Conservation (phyloP, 2,797 vertebrate genomes). For the Cheirogaleus major region DNA sequence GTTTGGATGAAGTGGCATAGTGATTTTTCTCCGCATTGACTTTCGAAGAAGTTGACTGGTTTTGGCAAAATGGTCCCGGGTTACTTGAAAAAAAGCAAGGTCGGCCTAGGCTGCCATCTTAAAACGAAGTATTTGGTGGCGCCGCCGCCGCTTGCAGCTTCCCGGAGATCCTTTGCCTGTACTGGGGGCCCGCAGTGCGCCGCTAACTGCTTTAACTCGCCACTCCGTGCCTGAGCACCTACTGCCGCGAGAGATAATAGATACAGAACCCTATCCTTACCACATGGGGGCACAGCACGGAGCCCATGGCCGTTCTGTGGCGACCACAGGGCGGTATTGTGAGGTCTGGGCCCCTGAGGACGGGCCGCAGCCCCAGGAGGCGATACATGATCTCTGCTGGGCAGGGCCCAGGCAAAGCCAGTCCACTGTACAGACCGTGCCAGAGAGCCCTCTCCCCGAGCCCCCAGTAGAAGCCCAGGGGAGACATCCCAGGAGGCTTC, state of each 20-base stretch:
- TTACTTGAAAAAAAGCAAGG: slow-evolving; percentile 49
- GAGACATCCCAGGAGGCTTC: slow-evolving; percentile 2
- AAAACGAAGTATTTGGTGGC: background rate
- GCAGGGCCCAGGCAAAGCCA: slow-evolving; percentile 75
- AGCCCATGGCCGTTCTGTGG: slow-evolving; percentile 38
- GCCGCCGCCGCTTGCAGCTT: background rate
- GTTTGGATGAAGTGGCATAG: background rate
- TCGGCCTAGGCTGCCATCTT: slow-evolving; percentile 11
- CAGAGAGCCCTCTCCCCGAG: slow-evolving; percentile 27
- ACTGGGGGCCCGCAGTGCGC: background rate
- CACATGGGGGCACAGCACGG: background rate
- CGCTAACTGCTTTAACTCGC: background rate
- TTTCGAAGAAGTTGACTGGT: slow-evolving; percentile 66
- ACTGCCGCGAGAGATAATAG: background rate
- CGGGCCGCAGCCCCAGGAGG: slow-evolving; percentile 78
- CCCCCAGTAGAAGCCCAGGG: slow-evolving; percentile 14
- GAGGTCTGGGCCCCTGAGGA: slow-evolving; percentile 79
- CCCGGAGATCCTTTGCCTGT: background rate
- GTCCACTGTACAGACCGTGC: slow-evolving; percentile 61
- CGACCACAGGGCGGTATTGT: slow-evolving; percentile 75
- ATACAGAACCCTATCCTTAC: slow-evolving; percentile 8
- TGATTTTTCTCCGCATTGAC: background rate
- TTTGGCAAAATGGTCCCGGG: slow-evolving; percentile 41
- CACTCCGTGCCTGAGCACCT: background rate
- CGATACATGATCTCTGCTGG: slow-evolving; percentile 80